Evolutionary conservation across 2,797 vertebrate species (phyloP).

Genomic region (Chrysocyon brachyurus): DNA sequence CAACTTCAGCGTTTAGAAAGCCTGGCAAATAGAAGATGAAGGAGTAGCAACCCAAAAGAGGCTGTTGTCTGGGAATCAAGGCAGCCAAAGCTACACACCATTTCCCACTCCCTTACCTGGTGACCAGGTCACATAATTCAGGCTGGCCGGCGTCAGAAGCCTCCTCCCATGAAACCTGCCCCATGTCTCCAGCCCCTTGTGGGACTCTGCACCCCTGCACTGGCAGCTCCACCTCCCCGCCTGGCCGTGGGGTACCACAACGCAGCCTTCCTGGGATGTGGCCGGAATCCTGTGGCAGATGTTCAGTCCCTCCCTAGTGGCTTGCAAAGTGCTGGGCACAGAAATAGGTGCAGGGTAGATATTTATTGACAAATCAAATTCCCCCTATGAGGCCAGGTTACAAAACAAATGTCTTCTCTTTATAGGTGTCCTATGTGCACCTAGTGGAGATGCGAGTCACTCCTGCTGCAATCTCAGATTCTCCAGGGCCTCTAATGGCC

Average conservation of each 20-base stretch:
- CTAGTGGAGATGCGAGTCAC: not conserved
- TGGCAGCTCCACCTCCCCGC: not conserved
- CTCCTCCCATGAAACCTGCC: not conserved
- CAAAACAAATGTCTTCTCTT: accelerated
- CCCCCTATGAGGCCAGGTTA: not conserved
- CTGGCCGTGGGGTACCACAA: accelerated
- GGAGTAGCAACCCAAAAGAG: accelerated
- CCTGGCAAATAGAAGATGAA: not conserved
- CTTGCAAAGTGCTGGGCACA: not conserved
- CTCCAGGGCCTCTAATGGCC: not conserved
- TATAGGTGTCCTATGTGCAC: accelerated
- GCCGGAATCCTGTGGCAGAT: not conserved
- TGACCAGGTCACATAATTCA: not conserved
- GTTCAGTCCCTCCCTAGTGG: not conserved
- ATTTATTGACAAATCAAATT: not conserved
- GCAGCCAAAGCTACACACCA: not conserved
- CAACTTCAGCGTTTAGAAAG: not conserved
- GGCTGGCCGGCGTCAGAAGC: not conserved
- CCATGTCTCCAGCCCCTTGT: accelerated
- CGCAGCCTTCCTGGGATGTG: accelerated
- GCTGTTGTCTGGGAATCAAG: not conserved
- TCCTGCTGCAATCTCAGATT: not conserved
- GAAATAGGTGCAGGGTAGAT: not conserved
- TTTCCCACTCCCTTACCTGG: not conserved
- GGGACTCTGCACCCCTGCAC: not conserved